Evolutionary conservation across 2,888 invertebrate genomes (phyloP), one percentile per base, ranked within the genome.

Genomic region (Morpho deidamia): DNA sequence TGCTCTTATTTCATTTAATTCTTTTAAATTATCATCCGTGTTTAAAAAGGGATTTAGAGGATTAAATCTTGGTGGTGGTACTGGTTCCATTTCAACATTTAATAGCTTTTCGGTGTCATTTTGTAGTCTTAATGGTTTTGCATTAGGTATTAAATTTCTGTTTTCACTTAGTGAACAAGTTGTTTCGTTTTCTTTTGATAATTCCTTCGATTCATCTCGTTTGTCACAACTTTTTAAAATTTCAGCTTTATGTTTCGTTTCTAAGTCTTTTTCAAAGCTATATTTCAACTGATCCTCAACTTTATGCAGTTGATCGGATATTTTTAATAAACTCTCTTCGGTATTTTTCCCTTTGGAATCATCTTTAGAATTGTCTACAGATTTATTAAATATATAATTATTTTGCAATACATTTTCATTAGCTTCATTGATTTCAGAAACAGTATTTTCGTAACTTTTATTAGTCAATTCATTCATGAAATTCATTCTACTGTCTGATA

Each of bases 231-330:
- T 68, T 54, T 72, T 77, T 46, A 70, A 45, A 59, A 77, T 81
- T 69, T 89, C 84, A 5, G 23, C 23, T 23, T 23, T 23, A 60
- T 85, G 83, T 53, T 75, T 75, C 51, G 84, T 69, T 57, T 82
- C 78, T n/a, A 83, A 63, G 64, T 88, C 88, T 61, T 83, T 88
- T 67, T 90, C 90, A 65, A 78, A 77, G 72, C 83, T 87, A 62
- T 82, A 82, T 63, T 90, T 90, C 33, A 90, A 68, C 62, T 87
- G 83, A 65, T 86, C 83, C 77, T 90, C 90, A 33, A 87, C 88
- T 76, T 83, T 88, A 60, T 86, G 76, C 42, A 90, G 64, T 65
- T 90, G 90, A 68, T 89, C 73, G 14, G 90, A 90, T 70, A 90
- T 90, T 50, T 81, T 81, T 61, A 90, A 66, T 58, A 90, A 79